Conservation (phyloP, 1,140 invertebrate genomes). For the Caerostris extrusa region DNA sequence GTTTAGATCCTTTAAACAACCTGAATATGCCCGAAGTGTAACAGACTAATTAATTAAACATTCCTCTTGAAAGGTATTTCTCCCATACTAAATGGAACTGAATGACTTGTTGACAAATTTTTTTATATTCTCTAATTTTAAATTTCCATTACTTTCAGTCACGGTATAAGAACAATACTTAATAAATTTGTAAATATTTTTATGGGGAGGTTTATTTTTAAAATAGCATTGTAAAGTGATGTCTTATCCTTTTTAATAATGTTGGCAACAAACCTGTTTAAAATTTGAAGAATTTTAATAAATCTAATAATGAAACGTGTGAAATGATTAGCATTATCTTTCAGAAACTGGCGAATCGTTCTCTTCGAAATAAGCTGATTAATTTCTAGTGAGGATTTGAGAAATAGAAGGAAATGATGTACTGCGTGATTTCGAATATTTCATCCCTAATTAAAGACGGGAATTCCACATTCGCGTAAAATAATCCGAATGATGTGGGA, state of each 20-base stretch:
- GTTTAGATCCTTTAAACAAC: not conserved
- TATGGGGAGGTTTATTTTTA: no score
- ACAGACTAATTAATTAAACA: not conserved
- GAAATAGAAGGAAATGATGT: not conserved
- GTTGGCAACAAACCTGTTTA: no score
- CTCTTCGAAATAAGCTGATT: not conserved
- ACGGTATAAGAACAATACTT: no score
- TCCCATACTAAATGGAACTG: not conserved
- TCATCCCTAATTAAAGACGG: not conserved
- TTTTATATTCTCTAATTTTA: no score
- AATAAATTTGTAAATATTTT: no score
- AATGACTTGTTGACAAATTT: not conserved
- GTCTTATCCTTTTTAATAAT: no score
- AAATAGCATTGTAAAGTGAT: no score
- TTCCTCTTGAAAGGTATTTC: not conserved
- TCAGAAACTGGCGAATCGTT: not conserved
- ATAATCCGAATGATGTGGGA: not conserved
- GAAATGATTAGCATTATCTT: not conserved
- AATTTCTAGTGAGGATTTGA: not conserved
- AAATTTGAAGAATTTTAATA: not conserved
- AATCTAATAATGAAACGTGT: not conserved
- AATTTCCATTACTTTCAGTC: no score
- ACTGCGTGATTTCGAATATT: constrained; percentile 22
- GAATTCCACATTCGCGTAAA: not conserved
- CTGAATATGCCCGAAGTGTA: not conserved